Evolutionary conservation across 2,113 vertebrate genomes (phyloP), one percentile per base, ranked within the genome.

Genomic region (Okapia johnstoni): DNA sequence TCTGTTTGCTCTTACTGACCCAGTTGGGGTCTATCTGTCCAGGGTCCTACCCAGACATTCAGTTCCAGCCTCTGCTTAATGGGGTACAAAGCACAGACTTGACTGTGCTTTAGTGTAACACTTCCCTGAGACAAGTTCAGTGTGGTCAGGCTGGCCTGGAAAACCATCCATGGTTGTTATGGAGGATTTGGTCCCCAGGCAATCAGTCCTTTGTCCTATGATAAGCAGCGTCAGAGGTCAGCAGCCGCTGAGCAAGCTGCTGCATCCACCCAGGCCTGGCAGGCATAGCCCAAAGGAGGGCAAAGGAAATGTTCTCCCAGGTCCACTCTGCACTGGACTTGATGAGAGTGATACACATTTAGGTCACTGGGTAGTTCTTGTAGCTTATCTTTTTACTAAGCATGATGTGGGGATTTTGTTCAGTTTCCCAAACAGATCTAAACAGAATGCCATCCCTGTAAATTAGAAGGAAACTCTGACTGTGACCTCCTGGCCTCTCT

Each of bases 401-500:
- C 36, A 6, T 54, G 50, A 92, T 60, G n/a, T 21, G 85, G 60
- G 14, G 50, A 73, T 95, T 90, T 89, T 54, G 11, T 40, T 52
- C 40, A 2, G 33, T 43, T 57, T 93, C 17, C 88, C 43, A 55
- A 63, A 21, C 28, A 8, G 28, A 93, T 52, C 50, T 43, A 54
- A 63, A 89, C 54, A 21, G 57, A 90, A 90, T 0, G 19, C 28
- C 17, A 50, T 36, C 52, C 33, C 36, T 73, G 33, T 63, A 52
- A 55, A 90, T 81, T 70, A 66, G 63, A 77, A 76, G 50, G 60
- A 84, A 83, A 40, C n/a, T 60, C 85, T 61, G 70, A 48, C 79
- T 8, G 8, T 79, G 96, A 80, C 30, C 58, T 91, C 73, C 57
- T 28, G 55, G n/a, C 48, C 57, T 85, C 52, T 57, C 14, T 21